Conservation (phyloP, 2,888 invertebrate species). For the Candidula unifasciata region DNA sequence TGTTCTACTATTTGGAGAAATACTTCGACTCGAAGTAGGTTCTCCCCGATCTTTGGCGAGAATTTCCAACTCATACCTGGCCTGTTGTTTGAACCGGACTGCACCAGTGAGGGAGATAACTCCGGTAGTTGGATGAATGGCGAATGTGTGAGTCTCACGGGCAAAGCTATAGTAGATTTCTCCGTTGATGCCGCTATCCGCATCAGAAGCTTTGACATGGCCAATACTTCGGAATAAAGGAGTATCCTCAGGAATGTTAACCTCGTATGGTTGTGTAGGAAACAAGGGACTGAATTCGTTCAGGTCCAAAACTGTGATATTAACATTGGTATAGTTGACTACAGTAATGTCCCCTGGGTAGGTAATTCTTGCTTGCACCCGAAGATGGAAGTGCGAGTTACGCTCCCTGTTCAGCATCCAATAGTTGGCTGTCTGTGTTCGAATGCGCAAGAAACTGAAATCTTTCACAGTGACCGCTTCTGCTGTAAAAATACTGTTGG, state of each 20-base stretch:
- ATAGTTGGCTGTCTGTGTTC: constrained; percentile 91
- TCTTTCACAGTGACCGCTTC: constrained; percentile 93
- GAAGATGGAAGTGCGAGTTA: constrained; percentile 88
- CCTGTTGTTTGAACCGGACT: constrained; percentile 84
- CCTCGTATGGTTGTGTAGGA: constrained; percentile 91
- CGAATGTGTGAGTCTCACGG: constrained; percentile 85
- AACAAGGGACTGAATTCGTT: constrained; percentile 94
- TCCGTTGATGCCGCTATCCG: constrained; percentile 95
- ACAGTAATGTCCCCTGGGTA: constrained; percentile 79
- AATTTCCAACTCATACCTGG: constrained; percentile 87
- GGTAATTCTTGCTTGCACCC: constrained; percentile 84
- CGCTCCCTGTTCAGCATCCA: constrained; percentile 95
- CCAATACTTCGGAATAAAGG: constrained; percentile 89
- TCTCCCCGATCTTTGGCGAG: constrained; percentile 91
- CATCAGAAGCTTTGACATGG: constrained; percentile 89
- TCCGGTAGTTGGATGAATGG: constrained; percentile 94
- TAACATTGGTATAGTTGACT: constrained; percentile 79
- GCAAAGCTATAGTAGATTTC: constrained; percentile 97
- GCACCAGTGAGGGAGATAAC: constrained; percentile 89
- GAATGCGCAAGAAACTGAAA: constrained; percentile 93
- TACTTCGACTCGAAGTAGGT: constrained; percentile 48
- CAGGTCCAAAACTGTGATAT: constrained; percentile 77
- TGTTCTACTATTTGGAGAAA: constrained; percentile 81
- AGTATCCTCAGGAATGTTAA: constrained; percentile 91
- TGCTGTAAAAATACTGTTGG: constrained; percentile 92